These are phyloP conservation scores for Ramphastos sulfuratus DNA, from an alignment of 2,113 vertebrate species.

Conservation along the genomic window DNA sequence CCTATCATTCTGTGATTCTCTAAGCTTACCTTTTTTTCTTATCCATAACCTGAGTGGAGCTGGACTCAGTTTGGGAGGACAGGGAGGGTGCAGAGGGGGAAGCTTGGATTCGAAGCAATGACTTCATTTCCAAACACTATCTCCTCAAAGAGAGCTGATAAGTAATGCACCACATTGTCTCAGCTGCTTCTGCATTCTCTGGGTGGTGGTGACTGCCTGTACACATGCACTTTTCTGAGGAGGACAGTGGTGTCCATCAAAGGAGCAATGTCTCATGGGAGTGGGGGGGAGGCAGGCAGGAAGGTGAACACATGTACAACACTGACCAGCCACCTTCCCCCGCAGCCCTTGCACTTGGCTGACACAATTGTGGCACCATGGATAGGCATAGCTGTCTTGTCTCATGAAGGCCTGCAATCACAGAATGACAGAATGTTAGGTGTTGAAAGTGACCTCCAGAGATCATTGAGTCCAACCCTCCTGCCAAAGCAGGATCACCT, in stretches of 20 bases:
- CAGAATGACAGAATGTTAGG: no score
- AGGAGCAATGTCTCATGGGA: background rate
- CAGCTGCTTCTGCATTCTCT: background rate
- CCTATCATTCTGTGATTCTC: no score
- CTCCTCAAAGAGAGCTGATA: fast-evolving
- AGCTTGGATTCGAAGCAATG: background rate
- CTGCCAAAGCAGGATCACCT: no score
- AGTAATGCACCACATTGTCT: fast-evolving
- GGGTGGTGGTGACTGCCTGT: background rate
- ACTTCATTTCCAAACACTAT: fast-evolving
- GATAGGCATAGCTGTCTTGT: background rate
- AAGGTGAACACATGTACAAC: background rate
- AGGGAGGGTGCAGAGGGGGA: background rate
- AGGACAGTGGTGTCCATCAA: background rate
- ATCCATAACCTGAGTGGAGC: background rate
- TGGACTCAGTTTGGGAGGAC: background rate
- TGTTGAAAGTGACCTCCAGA: no score
- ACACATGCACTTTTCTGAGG: background rate
- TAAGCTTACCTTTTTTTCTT: background rate
- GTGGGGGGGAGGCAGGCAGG: background rate
- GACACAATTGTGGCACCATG: background rate
- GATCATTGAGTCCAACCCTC: no score
- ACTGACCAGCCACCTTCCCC: background rate
- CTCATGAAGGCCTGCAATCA: background rate
- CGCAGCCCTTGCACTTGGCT: background rate